Evolutionary conservation across 2,113 vertebrate genomes (phyloP).

Genomic region (Catharus minimus): DNA sequence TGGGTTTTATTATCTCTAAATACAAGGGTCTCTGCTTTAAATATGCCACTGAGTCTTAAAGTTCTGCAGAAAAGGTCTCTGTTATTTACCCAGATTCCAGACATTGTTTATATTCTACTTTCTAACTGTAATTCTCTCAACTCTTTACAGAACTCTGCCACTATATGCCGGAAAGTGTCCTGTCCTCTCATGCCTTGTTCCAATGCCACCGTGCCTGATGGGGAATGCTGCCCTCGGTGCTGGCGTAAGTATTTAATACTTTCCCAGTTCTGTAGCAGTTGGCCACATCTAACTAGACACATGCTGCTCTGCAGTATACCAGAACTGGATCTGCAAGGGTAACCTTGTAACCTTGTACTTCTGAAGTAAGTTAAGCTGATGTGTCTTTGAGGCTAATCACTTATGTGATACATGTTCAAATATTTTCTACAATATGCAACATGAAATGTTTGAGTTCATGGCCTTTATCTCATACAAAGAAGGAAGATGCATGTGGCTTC

Average conservation of each 20-base stretch:
- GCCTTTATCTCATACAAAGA: not conserved
- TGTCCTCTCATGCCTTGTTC: constrained; percentile 94
- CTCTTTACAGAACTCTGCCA: constrained; percentile 87
- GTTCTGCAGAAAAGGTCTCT: not conserved
- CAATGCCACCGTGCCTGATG: constrained; percentile 93
- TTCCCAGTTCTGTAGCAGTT: not conserved
- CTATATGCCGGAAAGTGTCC: constrained; percentile 93
- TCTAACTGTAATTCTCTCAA: not conserved
- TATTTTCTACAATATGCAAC: not conserved
- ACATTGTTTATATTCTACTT: not conserved
- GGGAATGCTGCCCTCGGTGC: constrained; percentile 96
- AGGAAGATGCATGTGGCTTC: not conserved
- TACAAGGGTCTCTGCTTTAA: not conserved
- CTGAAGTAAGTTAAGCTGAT: not conserved
- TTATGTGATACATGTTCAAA: fast-evolving
- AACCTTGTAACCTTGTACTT: not conserved
- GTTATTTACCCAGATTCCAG: not conserved
- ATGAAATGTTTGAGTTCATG: not conserved
- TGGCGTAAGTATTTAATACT: constrained; percentile 80
- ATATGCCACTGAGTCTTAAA: not conserved
- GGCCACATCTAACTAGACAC: not conserved
- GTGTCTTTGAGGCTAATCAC: not conserved
- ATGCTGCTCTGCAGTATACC: not conserved
- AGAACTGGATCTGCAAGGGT: not conserved
- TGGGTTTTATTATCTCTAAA: not conserved